Evolutionary conservation across 1,140 invertebrate genomes (phyloP), one percentile per base, ranked within the genome.

Genomic region (Drosophila serrata): DNA sequence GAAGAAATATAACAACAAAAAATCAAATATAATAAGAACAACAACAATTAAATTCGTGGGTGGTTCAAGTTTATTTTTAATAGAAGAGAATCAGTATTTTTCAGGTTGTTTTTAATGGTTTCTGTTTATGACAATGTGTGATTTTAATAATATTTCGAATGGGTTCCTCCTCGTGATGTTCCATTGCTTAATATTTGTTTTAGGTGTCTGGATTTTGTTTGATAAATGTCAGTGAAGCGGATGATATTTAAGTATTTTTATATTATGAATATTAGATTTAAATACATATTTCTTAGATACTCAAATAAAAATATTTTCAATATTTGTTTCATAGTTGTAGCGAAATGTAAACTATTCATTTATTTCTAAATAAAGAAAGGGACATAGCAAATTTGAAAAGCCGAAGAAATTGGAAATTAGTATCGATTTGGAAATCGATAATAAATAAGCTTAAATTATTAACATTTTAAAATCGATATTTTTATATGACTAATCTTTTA

Each of bases 31-130:
- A 56, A 64, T 64, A 46, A 5, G 11, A 48, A 37, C 64, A 68
- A 68, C 73, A 78, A 79, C 62, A 61, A 78, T 59, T 77, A 22
- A 22, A 48, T 49, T 58, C 46, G 76, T 79, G 76, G 76, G 76
- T 57, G 76, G 75, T 39, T 70, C 53, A 58, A 48, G 68, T 78
- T 79, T 78, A 72, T 70, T 73, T 79, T 63, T 73, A 79, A 70
- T 67, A 40, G 53, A 77, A 69, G 69, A 53, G 45, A 55, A 67
- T 63, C 62, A 80, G 65, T 72, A 70, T 78, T 63, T 63, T 77
- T 57, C 69, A 72, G 42, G 46, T 76, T 76, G 46, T 40, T 76
- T 70, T 59, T 72, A 72, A 59, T 72, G 53, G 51, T 11, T 19
- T 49, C 29, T 42, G 35, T 17, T 48, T 72, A 72, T 70, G 68